Conservation (phyloP, 2,888 invertebrate species). For the Chalcosyrphus nemorum region DNA sequence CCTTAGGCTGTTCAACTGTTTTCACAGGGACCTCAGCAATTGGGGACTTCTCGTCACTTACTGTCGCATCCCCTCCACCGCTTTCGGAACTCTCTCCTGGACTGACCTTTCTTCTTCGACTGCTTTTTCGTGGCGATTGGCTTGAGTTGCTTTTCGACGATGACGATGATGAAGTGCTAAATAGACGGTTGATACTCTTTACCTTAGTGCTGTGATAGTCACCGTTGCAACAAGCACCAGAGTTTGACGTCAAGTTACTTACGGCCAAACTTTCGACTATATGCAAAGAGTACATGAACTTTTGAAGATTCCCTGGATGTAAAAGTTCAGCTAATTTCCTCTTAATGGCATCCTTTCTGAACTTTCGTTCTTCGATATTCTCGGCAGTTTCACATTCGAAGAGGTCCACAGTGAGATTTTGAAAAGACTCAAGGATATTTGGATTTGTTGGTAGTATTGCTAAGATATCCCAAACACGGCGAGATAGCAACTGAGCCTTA, state of each 20-base stretch:
- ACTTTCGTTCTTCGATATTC: slow-evolving; percentile 77
- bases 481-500: slow-evolving; percentile 93
- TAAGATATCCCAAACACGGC: slow-evolving; percentile 97
- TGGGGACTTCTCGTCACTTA: slow-evolving; percentile 67
- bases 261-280: slow-evolving; percentile 90
- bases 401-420: slow-evolving; percentile 84
- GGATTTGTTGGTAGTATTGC: slow-evolving; percentile 96
- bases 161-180: slow-evolving; percentile 61
- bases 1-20: slow-evolving; percentile 11
- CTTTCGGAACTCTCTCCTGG: slow-evolving; percentile 66
- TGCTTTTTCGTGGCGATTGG: slow-evolving; percentile 58
- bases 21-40: slow-evolving; percentile 30
- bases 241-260: slow-evolving; percentile 76
- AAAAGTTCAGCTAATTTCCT: slow-evolving; percentile 87
- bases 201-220: slow-evolving; percentile 44
- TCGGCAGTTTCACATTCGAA: slow-evolving; percentile 76
- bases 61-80: slow-evolving; percentile 56
- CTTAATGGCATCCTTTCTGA: slow-evolving; percentile 80
- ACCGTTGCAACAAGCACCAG: slow-evolving; percentile 57
- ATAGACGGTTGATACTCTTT: slow-evolving; percentile 53
- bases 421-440: slow-evolving; percentile 89
- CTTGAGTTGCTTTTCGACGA: slow-evolving; percentile 65
- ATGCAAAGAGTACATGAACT: slow-evolving; percentile 96
- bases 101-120: slow-evolving; percentile 56
- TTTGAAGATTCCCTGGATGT: slow-evolving; percentile 94